These are phyloP conservation scores for Paramormyrops hopkinsi DNA, from an alignment of 2,797 vertebrate species.

Conservation along the genomic window DNA sequence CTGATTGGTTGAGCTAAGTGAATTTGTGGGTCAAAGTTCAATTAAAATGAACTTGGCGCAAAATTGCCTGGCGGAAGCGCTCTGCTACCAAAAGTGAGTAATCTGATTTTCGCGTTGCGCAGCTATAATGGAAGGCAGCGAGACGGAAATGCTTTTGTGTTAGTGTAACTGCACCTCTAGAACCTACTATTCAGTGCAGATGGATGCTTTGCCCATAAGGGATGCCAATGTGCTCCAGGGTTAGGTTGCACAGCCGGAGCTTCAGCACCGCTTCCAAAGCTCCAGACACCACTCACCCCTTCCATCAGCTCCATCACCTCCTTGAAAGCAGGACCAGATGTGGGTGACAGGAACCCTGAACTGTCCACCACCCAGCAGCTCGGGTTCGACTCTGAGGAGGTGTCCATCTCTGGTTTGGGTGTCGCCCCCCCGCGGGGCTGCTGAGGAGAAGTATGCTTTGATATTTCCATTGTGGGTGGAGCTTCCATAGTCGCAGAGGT, in stretches of 20 bases:
- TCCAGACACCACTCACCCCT: conserved; percentile 61
- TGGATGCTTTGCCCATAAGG: background rate
- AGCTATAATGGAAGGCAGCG: background rate
- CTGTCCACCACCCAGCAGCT: conserved; percentile 85
- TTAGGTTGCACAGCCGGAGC: background rate
- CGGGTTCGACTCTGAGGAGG: conserved; percentile 40
- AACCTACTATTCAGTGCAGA: background rate
- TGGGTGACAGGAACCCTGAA: conserved; percentile 74
- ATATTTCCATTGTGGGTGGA: conserved; percentile 21
- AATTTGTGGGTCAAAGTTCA: background rate
- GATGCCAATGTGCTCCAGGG: background rate
- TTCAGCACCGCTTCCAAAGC: background rate
- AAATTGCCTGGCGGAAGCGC: background rate
- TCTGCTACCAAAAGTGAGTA: background rate
- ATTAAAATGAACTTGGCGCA: background rate
- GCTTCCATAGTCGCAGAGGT: conserved; percentile 19
- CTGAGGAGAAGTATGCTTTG: conserved; percentile 32
- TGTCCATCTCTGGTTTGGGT: conserved; percentile 44
- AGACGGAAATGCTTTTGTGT: background rate
- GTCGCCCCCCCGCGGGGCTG: conserved; percentile 40
- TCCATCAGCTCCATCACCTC: conserved; percentile 94
- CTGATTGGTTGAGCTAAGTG: background rate
- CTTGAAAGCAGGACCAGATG: conserved; percentile 64
- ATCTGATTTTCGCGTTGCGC: background rate
- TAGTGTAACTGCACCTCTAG: background rate